Conservation (phyloP, 2,797 vertebrate genomes). For the Pantherophis alleghaniensis region DNA sequence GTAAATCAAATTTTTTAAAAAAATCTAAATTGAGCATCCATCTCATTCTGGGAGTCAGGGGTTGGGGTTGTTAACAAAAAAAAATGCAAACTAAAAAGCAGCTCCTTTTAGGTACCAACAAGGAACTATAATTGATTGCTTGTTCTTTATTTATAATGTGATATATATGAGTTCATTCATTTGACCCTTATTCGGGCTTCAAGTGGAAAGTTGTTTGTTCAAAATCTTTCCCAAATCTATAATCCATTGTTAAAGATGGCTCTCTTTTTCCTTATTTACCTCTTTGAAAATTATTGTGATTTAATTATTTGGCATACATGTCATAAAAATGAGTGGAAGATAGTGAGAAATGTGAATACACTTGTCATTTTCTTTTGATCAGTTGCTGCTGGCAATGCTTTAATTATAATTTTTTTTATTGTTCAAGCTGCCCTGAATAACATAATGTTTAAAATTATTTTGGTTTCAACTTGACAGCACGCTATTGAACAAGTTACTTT, state of each 20-base stretch:
- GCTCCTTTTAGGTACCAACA: background rate
- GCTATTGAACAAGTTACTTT: constrained; percentile 25
- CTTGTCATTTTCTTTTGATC: constrained; percentile 17
- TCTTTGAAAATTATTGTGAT: background rate
- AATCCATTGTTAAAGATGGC: background rate
- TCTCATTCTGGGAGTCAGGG: background rate
- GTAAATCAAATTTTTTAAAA: no score
- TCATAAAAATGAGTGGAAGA: background rate
- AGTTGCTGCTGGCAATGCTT: background rate
- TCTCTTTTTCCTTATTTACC: background rate
- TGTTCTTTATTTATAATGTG: background rate
- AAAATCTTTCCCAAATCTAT: background rate
- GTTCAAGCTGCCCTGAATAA: background rate
- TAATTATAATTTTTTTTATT: background rate
- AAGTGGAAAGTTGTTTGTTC: background rate
- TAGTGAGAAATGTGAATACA: background rate
- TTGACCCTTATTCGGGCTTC: background rate
- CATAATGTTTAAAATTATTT: constrained; percentile 10
- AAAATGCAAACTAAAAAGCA: background rate
- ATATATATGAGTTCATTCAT: background rate
- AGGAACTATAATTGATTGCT: background rate
- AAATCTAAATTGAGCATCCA: background rate
- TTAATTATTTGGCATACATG: background rate
- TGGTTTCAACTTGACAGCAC: constrained; percentile 17
- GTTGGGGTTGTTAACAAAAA: background rate